These are phyloP conservation scores for Xiphophorus birchmanni DNA, from an alignment of 2,797 vertebrate species.

Conservation along the genomic window DNA sequence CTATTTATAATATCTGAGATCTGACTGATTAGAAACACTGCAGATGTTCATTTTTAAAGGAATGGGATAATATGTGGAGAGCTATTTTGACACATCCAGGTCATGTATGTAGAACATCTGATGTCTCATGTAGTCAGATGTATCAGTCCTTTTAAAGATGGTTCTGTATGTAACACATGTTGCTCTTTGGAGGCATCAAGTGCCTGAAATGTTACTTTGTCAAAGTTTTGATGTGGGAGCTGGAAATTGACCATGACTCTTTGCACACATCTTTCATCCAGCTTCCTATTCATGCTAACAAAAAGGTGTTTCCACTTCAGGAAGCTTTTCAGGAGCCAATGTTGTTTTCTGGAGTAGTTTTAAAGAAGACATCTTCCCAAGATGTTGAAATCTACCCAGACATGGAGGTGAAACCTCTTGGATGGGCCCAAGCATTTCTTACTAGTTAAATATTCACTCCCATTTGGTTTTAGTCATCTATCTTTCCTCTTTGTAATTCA, in stretches of 20 bases:
- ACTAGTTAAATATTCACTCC: no score
- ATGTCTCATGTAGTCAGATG: neutral
- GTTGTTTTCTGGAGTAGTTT: neutral
- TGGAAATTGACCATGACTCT: neutral
- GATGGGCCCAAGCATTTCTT: no score
- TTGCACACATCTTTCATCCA: neutral
- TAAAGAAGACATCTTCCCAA: no score
- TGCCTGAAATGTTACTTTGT: neutral
- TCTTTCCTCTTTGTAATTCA: no score
- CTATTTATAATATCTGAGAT: neutral
- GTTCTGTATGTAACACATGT: neutral
- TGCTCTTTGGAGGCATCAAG: neutral
- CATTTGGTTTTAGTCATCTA: no score
- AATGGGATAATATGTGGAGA: neutral
- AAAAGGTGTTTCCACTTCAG: neutral
- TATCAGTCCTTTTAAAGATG: neutral
- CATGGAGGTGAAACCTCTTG: no score
- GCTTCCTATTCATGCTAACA: neutral
- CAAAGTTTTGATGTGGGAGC: neutral
- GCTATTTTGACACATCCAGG: neutral
- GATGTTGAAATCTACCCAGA: no score
- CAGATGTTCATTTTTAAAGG: neutral
- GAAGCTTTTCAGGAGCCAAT: neutral
- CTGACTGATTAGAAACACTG: neutral
- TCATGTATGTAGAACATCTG: neutral